Conservation (phyloP, 1,140 invertebrate genomes). For the Aradophagus sp. region DNA sequence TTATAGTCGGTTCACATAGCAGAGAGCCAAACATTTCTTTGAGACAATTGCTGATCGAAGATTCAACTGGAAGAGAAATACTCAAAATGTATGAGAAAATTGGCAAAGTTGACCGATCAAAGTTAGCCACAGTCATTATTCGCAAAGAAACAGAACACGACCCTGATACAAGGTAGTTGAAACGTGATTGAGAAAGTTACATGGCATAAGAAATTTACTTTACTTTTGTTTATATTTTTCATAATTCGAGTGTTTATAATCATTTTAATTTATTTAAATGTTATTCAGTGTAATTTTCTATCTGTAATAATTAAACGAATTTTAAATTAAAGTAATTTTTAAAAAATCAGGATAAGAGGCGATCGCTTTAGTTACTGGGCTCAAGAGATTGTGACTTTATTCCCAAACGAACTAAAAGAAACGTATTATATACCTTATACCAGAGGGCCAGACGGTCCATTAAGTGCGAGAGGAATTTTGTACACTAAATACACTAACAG, state of each 20-base stretch:
- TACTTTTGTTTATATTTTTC: too few species aligned
- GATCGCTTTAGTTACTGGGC: conserved; percentile 54
- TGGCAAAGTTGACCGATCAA: conserved; percentile 50
- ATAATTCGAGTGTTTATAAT: too few species aligned
- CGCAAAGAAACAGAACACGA: conserved; percentile 48
- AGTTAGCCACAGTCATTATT: conserved; percentile 48
- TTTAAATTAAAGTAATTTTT: too few species aligned
- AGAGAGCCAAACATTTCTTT: conserved; percentile 29
- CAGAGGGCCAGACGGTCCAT: conserved; percentile 47
- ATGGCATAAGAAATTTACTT: too few species aligned
- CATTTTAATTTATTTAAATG: too few species aligned
- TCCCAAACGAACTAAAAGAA: conserved; percentile 50
- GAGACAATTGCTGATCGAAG: conserved; percentile 37
- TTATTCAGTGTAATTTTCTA: too few species aligned
- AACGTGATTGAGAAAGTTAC: too few species aligned
- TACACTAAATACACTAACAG: conserved; percentile 51
- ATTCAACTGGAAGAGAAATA: conserved; percentile 52
- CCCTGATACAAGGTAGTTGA: conserved; percentile 41
- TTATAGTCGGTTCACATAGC: conserved; percentile 17
- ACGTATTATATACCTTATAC: conserved; percentile 52
- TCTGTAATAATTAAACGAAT: too few species aligned
- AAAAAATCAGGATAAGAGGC: conserved; percentile 35
- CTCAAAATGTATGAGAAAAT: conserved; percentile 56
- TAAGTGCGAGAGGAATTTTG: conserved; percentile 48
- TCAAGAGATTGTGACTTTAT: conserved; percentile 52